Conservation (phyloP, 2,113 vertebrate species). For the Amphiprion percula region DNA sequence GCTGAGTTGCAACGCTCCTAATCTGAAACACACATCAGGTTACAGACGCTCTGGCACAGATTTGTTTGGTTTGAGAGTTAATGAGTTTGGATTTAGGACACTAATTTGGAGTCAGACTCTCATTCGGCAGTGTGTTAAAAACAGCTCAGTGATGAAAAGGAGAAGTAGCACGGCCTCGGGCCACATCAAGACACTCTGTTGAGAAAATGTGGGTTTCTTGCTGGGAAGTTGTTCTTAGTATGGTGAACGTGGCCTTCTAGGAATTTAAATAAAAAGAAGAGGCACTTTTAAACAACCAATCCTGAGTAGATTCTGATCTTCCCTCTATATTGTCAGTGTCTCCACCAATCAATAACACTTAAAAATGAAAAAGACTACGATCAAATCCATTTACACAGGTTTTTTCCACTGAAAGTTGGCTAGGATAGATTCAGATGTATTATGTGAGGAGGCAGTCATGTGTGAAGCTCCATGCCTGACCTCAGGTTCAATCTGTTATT, state of each 20-base stretch:
- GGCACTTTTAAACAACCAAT: conserved; percentile 29
- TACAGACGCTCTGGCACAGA: conserved; percentile 48
- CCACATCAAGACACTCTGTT: conserved; percentile 45
- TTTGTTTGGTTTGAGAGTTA: conserved; percentile 61
- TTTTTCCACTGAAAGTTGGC: conserved; percentile 50
- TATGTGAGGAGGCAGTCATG: conserved; percentile 36
- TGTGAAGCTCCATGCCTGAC: conserved; percentile 51
- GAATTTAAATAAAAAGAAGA: conserved; percentile 54
- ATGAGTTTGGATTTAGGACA: conserved; percentile 69
- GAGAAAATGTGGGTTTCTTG: conserved; percentile 26
- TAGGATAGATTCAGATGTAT: conserved; percentile 60
- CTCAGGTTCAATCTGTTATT: conserved; percentile 58
- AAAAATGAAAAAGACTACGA: conserved; percentile 37
- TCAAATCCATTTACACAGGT: conserved; percentile 62
- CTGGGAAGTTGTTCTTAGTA: conserved; percentile 16
- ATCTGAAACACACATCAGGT: conserved; percentile 57
- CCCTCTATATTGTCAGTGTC: conserved; percentile 3
- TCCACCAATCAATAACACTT: conserved; percentile 31
- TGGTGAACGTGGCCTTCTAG: conserved; percentile 33
- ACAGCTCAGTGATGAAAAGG: conserved; percentile 51
- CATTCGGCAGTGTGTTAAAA: conserved; percentile 47
- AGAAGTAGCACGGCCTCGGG: conserved; percentile 47
- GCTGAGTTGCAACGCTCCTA: conserved; percentile 53
- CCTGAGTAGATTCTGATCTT: conserved; percentile 32
- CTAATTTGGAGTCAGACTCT: conserved; percentile 63